These are phyloP conservation scores for Dascillus cervinus DNA, from an alignment of 2,888 invertebrate genomes.

Conservation along the genomic window DNA sequence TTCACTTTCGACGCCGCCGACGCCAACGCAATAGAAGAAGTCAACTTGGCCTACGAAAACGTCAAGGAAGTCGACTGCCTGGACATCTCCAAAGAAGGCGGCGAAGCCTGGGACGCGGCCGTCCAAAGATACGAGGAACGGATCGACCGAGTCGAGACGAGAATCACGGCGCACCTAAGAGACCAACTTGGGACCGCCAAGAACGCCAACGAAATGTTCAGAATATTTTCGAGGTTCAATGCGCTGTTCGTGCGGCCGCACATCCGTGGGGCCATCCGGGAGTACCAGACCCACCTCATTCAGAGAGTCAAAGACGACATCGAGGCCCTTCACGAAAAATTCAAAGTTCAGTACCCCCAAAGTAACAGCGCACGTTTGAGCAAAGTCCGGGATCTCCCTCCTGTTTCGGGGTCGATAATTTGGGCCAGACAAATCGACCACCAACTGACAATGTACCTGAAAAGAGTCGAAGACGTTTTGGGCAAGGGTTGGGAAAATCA, in stretches of 20 bases:
- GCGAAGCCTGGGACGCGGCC: conserved; percentile 97
- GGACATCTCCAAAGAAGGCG: conserved; percentile 94
- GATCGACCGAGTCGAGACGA: conserved; percentile 95
- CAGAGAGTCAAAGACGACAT: conserved; percentile 99
- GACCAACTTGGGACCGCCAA: conserved; percentile 98
- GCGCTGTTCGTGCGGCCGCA: conserved; percentile 97
- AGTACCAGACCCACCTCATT: conserved; percentile 98
- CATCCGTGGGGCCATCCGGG: conserved; percentile 96
- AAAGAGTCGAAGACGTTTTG: conserved; percentile 95
- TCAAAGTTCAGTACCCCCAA: conserved; percentile 94
- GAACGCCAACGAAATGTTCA: conserved; percentile 99
- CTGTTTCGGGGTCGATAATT: conserved; percentile 95
- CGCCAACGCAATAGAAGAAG: conserved; percentile 88
- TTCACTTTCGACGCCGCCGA: conserved; percentile 86
- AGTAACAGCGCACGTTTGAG: conserved; percentile 91
- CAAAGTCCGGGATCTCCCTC: conserved; percentile 87
- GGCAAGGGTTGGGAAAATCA: conserved; percentile 99
- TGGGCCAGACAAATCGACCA: conserved; percentile 99
- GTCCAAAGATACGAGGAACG: conserved; percentile 95
- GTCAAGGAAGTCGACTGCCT: conserved; percentile 98
- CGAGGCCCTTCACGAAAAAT: conserved; percentile 94
- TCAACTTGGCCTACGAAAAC: conserved; percentile 93
- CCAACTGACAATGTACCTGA: conserved; percentile 91
- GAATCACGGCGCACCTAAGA: conserved; percentile 93
- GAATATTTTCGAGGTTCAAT: conserved; percentile 97